phyloP scores from a whole-genome alignment of 2,797 vertebrate genomes.

The Falco cherrug region DNA sequence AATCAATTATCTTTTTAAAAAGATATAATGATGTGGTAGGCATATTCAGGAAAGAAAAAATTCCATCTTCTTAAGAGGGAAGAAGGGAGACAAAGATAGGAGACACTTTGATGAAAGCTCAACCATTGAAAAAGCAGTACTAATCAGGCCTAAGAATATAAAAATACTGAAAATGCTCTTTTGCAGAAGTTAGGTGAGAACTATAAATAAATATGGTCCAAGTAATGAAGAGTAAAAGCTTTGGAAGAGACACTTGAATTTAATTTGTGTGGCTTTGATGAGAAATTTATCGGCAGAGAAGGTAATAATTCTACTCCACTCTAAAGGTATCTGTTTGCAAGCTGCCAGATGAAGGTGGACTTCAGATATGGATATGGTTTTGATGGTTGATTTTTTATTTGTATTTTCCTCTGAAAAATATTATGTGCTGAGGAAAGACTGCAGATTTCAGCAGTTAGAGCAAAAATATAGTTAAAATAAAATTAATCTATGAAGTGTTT shows the following conservation, averaged over 20 bases:
- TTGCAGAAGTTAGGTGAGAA: not conserved
- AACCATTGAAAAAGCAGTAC: not conserved
- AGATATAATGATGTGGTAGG: not conserved
- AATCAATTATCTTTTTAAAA: not conserved
- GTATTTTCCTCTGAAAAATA: slow-evolving; percentile 19
- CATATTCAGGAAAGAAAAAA: not conserved
- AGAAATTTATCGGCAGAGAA: slow-evolving; percentile 16
- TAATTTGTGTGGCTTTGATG: slow-evolving; percentile 22
- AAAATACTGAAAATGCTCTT: not conserved
- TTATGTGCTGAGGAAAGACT: not conserved
- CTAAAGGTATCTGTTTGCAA: not conserved
- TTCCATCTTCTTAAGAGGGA: not conserved
- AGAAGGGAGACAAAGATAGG: not conserved
- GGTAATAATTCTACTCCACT: not conserved
- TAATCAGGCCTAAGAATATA: not conserved
- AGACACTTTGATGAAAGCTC: not conserved
- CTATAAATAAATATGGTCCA: not conserved
- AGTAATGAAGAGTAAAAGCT: not conserved
- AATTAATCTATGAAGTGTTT: not conserved
- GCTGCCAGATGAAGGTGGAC: not conserved
- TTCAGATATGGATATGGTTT: not conserved
- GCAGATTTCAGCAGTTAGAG: not conserved
- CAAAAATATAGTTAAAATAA: slow-evolving; percentile 25
- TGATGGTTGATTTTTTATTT: not conserved
- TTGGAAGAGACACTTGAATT: not conserved